Evolutionary conservation across 2,113 vertebrate genomes (phyloP).

Genomic region (Neogobius melanostomus): DNA sequence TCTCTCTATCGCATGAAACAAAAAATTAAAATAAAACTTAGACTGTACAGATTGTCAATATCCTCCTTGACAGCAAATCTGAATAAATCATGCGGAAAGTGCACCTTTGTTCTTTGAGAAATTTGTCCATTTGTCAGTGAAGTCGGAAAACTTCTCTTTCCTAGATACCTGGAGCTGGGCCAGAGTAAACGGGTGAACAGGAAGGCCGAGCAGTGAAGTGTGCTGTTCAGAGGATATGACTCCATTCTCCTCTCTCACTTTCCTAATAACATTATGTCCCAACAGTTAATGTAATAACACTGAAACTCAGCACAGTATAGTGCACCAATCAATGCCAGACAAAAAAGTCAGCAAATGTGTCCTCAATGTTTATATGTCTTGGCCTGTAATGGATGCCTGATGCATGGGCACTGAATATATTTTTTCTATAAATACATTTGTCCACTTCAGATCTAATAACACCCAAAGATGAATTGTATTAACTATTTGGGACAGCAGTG

Average conservation of each 20-base stretch:
- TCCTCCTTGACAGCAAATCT: slow-evolving; percentile 48
- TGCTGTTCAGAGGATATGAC: slow-evolving; percentile 63
- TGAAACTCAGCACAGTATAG: slow-evolving; percentile 66
- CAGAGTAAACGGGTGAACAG: slow-evolving; percentile 49
- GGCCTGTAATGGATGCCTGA: neutral
- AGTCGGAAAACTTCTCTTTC: slow-evolving; percentile 66
- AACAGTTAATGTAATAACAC: slow-evolving; percentile 75
- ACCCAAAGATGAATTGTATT: too few species aligned
- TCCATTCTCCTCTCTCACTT: slow-evolving; percentile 57
- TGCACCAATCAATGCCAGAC: slow-evolving; percentile 73
- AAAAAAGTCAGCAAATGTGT: slow-evolving; percentile 62
- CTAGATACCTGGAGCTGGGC: slow-evolving; percentile 48
- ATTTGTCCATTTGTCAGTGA: slow-evolving; percentile 66
- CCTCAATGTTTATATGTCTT: slow-evolving; percentile 16
- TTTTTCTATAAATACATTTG: too few species aligned
- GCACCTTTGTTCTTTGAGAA: slow-evolving; percentile 41
- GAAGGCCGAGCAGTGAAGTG: slow-evolving; percentile 53
- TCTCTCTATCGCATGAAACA: slow-evolving; percentile 34
- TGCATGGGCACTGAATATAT: too few species aligned
- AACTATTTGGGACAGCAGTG: too few species aligned
- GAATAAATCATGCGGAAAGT: slow-evolving; percentile 68
- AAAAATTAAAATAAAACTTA: slow-evolving; percentile 39
- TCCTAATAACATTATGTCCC: slow-evolving; percentile 71
- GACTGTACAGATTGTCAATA: slow-evolving; percentile 35
- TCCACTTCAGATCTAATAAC: too few species aligned